Evolutionary conservation across 2,113 vertebrate species (phyloP), one percentile per base, ranked within the genome.

Genomic region (Meleagris gallopavo): DNA sequence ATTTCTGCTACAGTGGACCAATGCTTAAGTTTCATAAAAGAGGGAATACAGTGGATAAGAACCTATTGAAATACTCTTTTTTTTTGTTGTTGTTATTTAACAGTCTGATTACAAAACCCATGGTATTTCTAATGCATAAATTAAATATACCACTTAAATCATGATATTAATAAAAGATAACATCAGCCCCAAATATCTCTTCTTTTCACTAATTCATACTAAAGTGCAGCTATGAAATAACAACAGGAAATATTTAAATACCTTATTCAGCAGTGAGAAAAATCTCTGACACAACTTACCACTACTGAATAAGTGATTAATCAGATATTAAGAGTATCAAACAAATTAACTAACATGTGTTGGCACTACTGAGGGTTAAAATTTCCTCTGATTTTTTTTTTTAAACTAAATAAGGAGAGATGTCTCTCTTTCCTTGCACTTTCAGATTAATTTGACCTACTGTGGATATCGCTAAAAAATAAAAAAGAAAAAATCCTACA

Each of bases 401-500:
- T 11, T 29, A 16, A 29, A 57, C 17, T n/a, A 38, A 62, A 62
- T 25, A 65, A 21, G 0, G 50, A 27, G 4, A 61, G 0, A 4
- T 38, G 11, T 40, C 32, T 71, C 16, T 67, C 19, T 34, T 29
- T 22, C 30, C 32, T 61, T 61, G 10, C 40, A 57, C 6, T 30
- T 32, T 19, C 64, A 69, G 21, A 62, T 64, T 50, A 57, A 60
- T 32, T 16, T 52, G 14, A 24, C 27, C 34, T 71, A 30, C 17
- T 48, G 21, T 34, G 16, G 34, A 50, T 57, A n/a, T 38, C 38
- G 64, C 16, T 4, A 8, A 21, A 48, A 10, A 11, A 34, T 8
- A 11, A 3, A 3, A 22, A 16, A 61, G 34, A 60, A 55, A 45
- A 22, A 4, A 4, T 0, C 4, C 11, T 54, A 5, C 13, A 19